Percentiles rank a stretch among this genome's conserved stretches.
Conservation (phyloP, 2,113 vertebrate genomes). For the Notarius lentiginosus region DNA sequence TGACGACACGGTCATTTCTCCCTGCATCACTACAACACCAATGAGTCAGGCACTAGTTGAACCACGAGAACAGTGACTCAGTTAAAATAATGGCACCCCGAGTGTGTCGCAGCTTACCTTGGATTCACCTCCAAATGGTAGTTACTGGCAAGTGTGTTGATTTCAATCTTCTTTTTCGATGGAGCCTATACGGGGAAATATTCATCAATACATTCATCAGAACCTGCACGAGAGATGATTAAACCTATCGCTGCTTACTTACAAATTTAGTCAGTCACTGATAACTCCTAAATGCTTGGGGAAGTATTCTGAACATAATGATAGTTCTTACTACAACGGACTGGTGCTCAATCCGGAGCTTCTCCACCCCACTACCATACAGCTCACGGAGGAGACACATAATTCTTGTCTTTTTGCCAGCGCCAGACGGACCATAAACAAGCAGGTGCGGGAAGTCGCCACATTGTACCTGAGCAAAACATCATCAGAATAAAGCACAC, state of each 20-base stretch:
- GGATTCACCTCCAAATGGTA: constrained; percentile 97
- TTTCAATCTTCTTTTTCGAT: constrained; percentile 98
- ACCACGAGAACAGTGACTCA: background rate
- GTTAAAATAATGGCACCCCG: background rate
- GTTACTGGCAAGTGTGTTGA: constrained; percentile 97
- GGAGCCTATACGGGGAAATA: constrained; percentile 78
- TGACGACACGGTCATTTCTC: constrained; percentile 91
- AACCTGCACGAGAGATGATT: background rate
- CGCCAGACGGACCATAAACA: constrained; percentile 93
- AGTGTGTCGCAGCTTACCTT: constrained; percentile 72
- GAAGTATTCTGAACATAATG: background rate
- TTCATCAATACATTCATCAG: background rate
- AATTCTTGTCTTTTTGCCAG: constrained; percentile 97
- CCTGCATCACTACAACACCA: constrained; percentile 82
- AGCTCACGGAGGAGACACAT: constrained; percentile 94
- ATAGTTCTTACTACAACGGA: constrained; percentile 81
- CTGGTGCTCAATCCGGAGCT: constrained; percentile 95
- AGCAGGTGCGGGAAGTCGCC: constrained; percentile 95
- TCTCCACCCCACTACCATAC: constrained; percentile 93
- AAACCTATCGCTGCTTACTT: background rate
- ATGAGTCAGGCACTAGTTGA: background rate
- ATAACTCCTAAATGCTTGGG: background rate
- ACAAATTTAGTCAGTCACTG: background rate
- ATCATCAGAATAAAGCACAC: background rate
- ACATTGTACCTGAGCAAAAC: constrained; percentile 82